Base-by-base conservation (phyloP, 2,888 invertebrate species). In the Scaeva pyrastri region DNA sequence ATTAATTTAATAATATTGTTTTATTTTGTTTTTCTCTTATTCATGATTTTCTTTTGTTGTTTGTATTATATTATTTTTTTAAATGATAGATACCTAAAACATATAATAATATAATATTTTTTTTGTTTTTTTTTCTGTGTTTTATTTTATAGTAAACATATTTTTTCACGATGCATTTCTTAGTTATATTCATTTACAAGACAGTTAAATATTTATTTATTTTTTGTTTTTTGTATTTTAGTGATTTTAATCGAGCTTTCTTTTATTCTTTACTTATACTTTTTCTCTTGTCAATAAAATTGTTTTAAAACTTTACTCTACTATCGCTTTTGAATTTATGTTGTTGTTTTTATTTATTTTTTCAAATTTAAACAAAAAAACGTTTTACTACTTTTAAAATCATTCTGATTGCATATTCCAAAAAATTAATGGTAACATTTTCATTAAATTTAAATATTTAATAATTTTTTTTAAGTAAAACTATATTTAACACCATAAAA, bases 81-180 rank as follows among this genome's bases (percentile, higher is more conserved):
- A 52, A 77, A 60, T 75, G 56, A 82, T 66, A 66, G 16, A 41
- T 62, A 43, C 62, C 48, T 48, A 70, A 82, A 73, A 87, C 74
- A 79, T 87, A 72, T 87, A 72, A 83, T 77, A 79, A 41, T 36
- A 31, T 36, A 31, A 66, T 36, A 39, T 43, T 41, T 43, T 43
- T 31, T 6, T 55, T 39, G 36, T 36, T 48, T 21, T 58, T 19
- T 60, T 36, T 16, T 31, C 23, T 48, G 31, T 31, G 2, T 43
- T 43, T 43, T 43, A 14, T 43, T 43, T 31, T 19, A 41, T 56
- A 50, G 62, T 70, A 73, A 76, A 77, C 41, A 73, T 77, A 82
- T 73, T 39, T 73, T 39, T 78, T 75, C 55, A 71, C 62, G 62
- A 77, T 56, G 73, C 70, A 76, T 52, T 75, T 64, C 31, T 50